phyloP scores from a whole-genome alignment of 92 coral and sea anemone genomes.

The Epizoanthus rinbou region DNA sequence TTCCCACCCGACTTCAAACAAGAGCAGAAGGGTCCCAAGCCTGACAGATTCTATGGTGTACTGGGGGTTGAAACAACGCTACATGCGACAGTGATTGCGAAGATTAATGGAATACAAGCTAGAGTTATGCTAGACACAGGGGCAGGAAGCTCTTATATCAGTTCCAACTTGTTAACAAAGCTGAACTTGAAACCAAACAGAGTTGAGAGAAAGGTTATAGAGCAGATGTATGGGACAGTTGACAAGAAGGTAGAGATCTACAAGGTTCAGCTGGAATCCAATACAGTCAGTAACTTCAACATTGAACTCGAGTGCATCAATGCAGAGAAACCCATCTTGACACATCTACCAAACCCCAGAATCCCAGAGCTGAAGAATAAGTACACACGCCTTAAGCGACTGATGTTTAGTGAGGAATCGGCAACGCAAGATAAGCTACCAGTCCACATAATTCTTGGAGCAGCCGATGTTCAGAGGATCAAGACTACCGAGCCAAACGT shows the following conservation, averaged over 20 bases:
- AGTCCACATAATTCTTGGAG: slow-evolving; percentile 68
- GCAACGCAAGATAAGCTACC: slow-evolving; percentile 43
- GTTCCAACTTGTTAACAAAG: slow-evolving; percentile 54
- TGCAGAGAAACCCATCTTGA: slow-evolving; percentile 59
- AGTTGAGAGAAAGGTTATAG: slow-evolving; percentile 48
- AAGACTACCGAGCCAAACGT: slow-evolving; percentile 52
- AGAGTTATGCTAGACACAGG: slow-evolving; percentile 61
- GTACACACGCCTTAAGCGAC: slow-evolving; percentile 35
- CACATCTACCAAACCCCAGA: slow-evolving; percentile 54
- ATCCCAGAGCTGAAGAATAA: slow-evolving; percentile 54
- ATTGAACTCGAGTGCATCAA: slow-evolving; percentile 42
- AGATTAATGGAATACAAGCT: slow-evolving; percentile 51
- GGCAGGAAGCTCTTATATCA: slow-evolving; percentile 63
- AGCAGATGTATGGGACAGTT: slow-evolving; percentile 68
- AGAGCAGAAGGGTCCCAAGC: neutral
- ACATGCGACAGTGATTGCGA: slow-evolving; percentile 56
- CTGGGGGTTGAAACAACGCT: slow-evolving; percentile 41
- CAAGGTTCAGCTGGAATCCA: slow-evolving; percentile 40
- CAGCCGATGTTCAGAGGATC: slow-evolving; percentile 60
- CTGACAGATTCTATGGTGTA: slow-evolving; percentile 56
- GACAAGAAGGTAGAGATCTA: slow-evolving; percentile 50
- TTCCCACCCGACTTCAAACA: slow-evolving; percentile 19
- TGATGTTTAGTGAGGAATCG: slow-evolving; percentile 54
- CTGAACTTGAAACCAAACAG: slow-evolving; percentile 50
- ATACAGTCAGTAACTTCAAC: slow-evolving; percentile 17